phyloP scores from a whole-genome alignment of 2,113 vertebrate species.

The Trematomus loennbergii region DNA sequence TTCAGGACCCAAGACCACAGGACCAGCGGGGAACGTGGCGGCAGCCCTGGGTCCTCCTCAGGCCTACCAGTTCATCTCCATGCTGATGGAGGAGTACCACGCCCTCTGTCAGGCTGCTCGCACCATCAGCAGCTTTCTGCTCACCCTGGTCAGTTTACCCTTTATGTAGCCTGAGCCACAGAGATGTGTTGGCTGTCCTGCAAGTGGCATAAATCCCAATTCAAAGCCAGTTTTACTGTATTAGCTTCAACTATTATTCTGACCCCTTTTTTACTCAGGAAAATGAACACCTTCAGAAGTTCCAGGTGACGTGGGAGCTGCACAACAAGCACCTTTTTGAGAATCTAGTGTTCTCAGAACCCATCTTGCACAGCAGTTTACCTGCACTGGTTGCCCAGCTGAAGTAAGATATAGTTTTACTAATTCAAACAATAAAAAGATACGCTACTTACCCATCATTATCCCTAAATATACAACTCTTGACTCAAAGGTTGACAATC shows the following conservation, averaged over 20 bases:
- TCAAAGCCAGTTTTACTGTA: not conserved
- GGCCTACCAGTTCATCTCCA: constrained; percentile 95
- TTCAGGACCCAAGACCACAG: constrained; percentile 85
- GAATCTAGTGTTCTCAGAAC: constrained; percentile 97
- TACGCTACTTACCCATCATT: not conserved
- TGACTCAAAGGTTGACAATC: not conserved
- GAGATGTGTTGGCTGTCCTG: not conserved
- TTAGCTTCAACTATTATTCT: not conserved
- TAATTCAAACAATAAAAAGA: not conserved
- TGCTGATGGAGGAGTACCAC: constrained; percentile 95
- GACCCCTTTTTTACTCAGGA: constrained; percentile 81
- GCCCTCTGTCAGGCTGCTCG: constrained; percentile 96
- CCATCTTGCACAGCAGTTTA: constrained; percentile 93
- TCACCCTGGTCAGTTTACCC: constrained; percentile 91
- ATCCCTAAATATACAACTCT: no score
- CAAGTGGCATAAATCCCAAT: not conserved
- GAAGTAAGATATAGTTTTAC: constrained; percentile 83
- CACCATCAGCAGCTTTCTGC: constrained; percentile 95
- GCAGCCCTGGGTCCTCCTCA: constrained; percentile 91
- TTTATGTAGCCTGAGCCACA: not conserved
- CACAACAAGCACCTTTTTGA: constrained; percentile 99
- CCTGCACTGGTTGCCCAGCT: constrained; percentile 93
- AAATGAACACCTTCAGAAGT: constrained; percentile 96
- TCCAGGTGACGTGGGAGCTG: constrained; percentile 98
- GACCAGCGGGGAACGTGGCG: constrained; percentile 66